Conservation (phyloP, 2,113 vertebrate species). For the Cranoglanis bouderius region DNA sequence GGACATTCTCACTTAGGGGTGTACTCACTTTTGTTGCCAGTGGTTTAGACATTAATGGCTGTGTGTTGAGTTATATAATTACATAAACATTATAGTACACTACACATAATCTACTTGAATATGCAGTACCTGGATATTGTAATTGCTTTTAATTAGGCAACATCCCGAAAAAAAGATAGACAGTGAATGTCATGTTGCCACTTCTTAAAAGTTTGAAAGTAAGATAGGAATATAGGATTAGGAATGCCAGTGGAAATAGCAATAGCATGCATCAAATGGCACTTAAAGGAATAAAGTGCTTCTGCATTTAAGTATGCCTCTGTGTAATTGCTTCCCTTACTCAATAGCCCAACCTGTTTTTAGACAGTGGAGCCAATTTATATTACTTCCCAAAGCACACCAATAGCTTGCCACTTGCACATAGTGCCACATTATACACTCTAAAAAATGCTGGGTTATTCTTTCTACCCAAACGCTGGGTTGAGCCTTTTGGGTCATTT, state of each 20-base stretch:
- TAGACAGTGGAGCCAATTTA: neutral
- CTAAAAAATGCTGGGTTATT: too few species aligned
- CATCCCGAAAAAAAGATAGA: too few species aligned
- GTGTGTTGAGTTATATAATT: neutral
- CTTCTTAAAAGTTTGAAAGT: neutral
- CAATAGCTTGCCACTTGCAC: neutral
- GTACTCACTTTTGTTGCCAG: too few species aligned
- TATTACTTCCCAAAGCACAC: neutral
- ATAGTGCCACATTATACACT: neutral
- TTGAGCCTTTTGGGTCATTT: too few species aligned
- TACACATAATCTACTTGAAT: neutral
- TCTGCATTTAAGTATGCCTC: neutral
- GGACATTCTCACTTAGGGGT: too few species aligned
- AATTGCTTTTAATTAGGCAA: too few species aligned
- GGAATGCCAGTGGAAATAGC: neutral
- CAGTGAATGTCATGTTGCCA: neutral
- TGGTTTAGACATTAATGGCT: too few species aligned
- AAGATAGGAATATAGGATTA: neutral
- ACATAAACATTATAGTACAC: neutral
- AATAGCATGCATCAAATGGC: neutral
- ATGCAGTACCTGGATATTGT: neutral
- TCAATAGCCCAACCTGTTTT: neutral
- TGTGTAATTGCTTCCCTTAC: neutral
- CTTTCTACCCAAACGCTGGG: too few species aligned
- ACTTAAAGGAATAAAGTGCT: neutral